Conservation (phyloP, 2,113 vertebrate species). For the Mirza zaza region DNA sequence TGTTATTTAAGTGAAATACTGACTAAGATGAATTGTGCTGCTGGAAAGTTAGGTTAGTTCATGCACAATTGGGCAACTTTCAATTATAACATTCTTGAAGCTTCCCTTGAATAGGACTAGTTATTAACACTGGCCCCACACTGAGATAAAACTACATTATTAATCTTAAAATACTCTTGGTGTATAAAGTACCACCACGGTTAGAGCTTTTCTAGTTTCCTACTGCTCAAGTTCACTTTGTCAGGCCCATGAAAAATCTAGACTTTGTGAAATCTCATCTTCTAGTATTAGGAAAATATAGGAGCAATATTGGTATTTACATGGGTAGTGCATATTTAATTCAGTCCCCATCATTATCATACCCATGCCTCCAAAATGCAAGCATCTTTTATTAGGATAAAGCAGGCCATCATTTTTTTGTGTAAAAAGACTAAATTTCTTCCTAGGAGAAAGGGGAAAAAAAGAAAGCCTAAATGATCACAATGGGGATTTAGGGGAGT, state of each 20-base stretch:
- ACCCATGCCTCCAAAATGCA: constrained; percentile 10
- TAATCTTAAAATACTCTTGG: constrained; percentile 79
- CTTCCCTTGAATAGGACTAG: constrained; percentile 75
- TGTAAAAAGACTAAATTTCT: constrained; percentile 46
- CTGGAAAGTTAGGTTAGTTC: constrained; percentile 63
- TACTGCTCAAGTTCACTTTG: constrained; percentile 69
- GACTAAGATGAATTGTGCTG: constrained; percentile 71
- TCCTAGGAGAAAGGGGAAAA: not conserved
- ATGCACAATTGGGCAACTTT: constrained; percentile 75
- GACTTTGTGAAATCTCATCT: constrained; percentile 53
- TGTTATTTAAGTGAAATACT: constrained; percentile 66
- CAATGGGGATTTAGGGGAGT: constrained; percentile 61
- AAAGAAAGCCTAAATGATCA: constrained; percentile 6
- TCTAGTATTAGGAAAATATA: not conserved
- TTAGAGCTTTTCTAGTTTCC: constrained; percentile 72
- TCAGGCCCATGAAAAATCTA: constrained; percentile 60
- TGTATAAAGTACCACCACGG: constrained; percentile 70
- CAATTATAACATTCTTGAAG: constrained; percentile 81
- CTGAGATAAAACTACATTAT: constrained; percentile 82
- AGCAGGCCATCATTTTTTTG: constrained; percentile 45
- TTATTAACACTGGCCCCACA: constrained; percentile 79
- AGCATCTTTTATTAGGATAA: constrained; percentile 59
- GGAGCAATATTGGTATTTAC: constrained; percentile 36
- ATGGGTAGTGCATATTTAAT: constrained; percentile 34
- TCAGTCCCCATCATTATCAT: not conserved